Base-by-base conservation (phyloP, 2,113 vertebrate genomes). In the Nematolebias whitei region DNA sequence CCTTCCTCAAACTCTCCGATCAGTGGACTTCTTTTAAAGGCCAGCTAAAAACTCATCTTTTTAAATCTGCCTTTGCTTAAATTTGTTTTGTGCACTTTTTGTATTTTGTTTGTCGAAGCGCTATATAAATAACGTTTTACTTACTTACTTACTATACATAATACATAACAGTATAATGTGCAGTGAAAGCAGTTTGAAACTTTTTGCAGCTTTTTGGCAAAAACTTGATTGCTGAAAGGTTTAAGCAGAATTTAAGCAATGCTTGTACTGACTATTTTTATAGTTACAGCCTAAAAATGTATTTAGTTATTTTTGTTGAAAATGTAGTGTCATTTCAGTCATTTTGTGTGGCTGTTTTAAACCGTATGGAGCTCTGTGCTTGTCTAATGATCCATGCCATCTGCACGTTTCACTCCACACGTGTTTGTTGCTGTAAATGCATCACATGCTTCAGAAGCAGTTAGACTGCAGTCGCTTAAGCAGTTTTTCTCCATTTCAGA, bases 401-500 rank as follows among this genome's bases (percentile, higher is more conserved):
- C 62, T 54, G 23, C 20, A 1, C 45, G 39, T 65, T 10, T 23
- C 20, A 16, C 19, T 51, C 22, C 22, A 5, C 63, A 39, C 15
- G 13, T 13, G 50, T 47, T 7, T 48, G 29, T 53, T 54, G 23
- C 47, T 38, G 14, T 41, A 50, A 43, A 20, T 59, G 54, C 24
- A 72, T 68, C 60, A 48, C 40, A 1, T 55, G 41, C 63, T 59
- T 23, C 39, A 41, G 51, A 52, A 67, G 45, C 55, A 44, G 6
- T 45, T 47, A 50, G 19, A 53, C 12, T 57, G 12, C n/a, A 62
- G 26, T 35, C 59, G 22, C n/a, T 18, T 60, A 18, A 6, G 4
- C 32, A 40, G 19, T 52, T 43, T 68, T 71, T 50, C 15, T 61
- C 18, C 2, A 16, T 23, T 49, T 35, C 14, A 15, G 48, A 18